Conservation (phyloP, 1,140 invertebrate species). For the Lordiphosa clarofinis region DNA sequence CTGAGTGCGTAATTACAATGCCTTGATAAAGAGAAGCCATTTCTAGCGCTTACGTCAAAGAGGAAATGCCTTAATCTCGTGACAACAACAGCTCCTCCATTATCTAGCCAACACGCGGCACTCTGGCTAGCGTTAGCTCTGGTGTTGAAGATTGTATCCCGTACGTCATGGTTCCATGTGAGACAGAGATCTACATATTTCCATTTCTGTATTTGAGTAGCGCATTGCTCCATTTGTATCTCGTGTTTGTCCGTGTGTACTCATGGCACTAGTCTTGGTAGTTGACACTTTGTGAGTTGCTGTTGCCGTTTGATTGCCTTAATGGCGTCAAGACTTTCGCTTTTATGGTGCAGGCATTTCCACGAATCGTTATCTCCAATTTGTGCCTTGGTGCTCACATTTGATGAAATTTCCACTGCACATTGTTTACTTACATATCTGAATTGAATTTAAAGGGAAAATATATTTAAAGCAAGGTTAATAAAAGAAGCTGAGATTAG, state of each 20-base stretch:
- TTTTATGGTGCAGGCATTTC: slow-evolving; percentile 68
- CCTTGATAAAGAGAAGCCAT: slow-evolving; percentile 39
- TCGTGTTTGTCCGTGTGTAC: slow-evolving; percentile 45
- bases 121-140: slow-evolving; percentile 9
- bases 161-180: slow-evolving; percentile 34
- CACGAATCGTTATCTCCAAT: slow-evolving; percentile 62
- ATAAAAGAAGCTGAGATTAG: too few relatives aligned
- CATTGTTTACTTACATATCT: neutral
- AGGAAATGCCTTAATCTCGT: slow-evolving; percentile 76
- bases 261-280: slow-evolving; percentile 65
- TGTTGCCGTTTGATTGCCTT: slow-evolving; percentile 45
- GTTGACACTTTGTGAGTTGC: slow-evolving; percentile 65
- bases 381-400: slow-evolving; percentile 39
- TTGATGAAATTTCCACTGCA: slow-evolving; percentile 41
- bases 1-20: slow-evolving; percentile 73
- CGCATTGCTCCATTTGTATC: slow-evolving; percentile 22
- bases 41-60: slow-evolving; percentile 69
- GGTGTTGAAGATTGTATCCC: slow-evolving; percentile 40
- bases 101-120: slow-evolving; percentile 6
- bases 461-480: neutral
- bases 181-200: slow-evolving; percentile 34
- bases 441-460: slow-evolving; percentile 24
- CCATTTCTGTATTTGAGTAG: slow-evolving; percentile 40
- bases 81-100: slow-evolving; percentile 34
- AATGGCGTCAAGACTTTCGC: slow-evolving; percentile 77